phyloP scores from a whole-genome alignment of 1,140 invertebrate species.

The Bilobella aurantiaca region DNA sequence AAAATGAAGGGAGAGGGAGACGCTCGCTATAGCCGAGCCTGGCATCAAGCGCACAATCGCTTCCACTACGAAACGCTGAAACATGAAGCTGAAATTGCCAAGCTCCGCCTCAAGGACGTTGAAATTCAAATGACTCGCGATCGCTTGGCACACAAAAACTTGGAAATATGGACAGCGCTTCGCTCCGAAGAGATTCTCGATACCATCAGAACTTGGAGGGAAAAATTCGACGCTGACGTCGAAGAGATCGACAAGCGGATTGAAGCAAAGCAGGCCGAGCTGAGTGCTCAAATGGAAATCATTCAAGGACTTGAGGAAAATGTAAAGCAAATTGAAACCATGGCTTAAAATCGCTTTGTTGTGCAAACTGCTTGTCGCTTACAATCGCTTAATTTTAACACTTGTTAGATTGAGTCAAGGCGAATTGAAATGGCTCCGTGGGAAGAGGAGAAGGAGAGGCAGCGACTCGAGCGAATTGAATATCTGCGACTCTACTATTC shows the following conservation, averaged over 20 bases:
- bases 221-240: conserved; percentile 24
- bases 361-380: not conserved
- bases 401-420: conserved; percentile 23
- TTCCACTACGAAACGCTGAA: conserved; percentile 11
- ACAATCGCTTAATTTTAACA: conserved; percentile 1
- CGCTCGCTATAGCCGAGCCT: conserved; percentile 14
- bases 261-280: conserved; percentile 13
- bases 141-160: conserved; percentile 17
- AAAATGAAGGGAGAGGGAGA: conserved; percentile 21
- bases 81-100: not conserved
- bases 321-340: conserved; percentile 10
- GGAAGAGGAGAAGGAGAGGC: conserved; percentile 30
- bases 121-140: conserved; percentile 25
- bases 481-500: conserved; percentile 19
- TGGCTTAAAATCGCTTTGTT: conserved; percentile 5
- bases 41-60: conserved; percentile 13
- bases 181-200: conserved; percentile 16
- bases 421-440: conserved; percentile 30
- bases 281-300: conserved; percentile 16
- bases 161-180: conserved; percentile 18
- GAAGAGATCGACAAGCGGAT: conserved; percentile 23
- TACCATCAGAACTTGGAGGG: conserved; percentile 20
- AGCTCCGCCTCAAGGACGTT: conserved; percentile 17
- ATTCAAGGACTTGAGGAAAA: conserved; percentile 20
- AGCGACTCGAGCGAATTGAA: conserved; percentile 14